Conservation (phyloP, 2,888 invertebrate species). For the Sipunculus nudus region DNA sequence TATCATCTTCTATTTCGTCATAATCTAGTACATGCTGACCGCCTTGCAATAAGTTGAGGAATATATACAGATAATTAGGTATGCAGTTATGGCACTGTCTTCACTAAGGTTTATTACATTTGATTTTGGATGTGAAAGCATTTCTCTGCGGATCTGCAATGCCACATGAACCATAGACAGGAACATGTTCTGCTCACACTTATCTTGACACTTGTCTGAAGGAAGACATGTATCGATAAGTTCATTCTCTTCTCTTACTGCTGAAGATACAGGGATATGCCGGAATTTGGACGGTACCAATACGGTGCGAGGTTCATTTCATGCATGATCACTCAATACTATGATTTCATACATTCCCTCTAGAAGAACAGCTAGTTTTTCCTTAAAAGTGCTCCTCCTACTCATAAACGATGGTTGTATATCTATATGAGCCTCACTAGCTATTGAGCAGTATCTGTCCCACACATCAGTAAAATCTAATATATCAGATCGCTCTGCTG, state of each 20-base stretch:
- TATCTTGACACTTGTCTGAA: too few relatives aligned
- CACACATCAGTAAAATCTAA: constrained; percentile 4
- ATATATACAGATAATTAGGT: constrained; percentile 20
- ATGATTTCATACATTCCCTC: background rate
- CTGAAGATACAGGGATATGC: background rate
- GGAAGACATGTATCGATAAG: background rate
- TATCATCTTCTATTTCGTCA: constrained; percentile 9
- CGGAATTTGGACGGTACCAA: background rate
- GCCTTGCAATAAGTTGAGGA: constrained; percentile 10
- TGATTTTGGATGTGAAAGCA: constrained; percentile 1
- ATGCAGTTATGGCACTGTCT: background rate
- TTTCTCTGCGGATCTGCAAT: constrained; percentile 1
- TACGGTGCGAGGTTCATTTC: background rate
- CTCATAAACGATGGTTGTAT: constrained; percentile 5
- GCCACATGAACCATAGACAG: constrained; percentile 11
- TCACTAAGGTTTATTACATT: background rate
- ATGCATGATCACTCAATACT: background rate
- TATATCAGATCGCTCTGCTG: background rate
- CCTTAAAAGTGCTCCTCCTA: constrained; percentile 7
- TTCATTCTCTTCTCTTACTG: background rate
- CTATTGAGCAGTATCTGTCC: constrained; percentile 9
- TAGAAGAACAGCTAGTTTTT: background rate
- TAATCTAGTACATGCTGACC: background rate
- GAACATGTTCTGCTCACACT: constrained; percentile 7
- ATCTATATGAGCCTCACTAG: constrained; percentile 3